Evolutionary conservation across 2,113 vertebrate genomes (phyloP).

Genomic region (Sterna hirundo): DNA sequence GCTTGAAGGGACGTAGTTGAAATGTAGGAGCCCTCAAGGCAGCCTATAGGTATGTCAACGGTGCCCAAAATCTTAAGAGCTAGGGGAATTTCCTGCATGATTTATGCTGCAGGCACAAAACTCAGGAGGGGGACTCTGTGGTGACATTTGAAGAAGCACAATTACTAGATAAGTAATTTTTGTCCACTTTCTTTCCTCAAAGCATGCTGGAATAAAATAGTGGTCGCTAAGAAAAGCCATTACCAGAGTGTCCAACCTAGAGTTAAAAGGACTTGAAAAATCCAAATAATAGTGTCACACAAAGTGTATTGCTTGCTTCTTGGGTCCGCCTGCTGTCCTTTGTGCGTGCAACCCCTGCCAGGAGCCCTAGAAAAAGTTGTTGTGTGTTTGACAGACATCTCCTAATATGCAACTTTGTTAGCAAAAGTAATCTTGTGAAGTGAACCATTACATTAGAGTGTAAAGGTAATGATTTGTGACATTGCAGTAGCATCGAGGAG

Average conservation of each 20-base stretch:
- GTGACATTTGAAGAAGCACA: neutral
- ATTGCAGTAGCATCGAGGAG: neutral
- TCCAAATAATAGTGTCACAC: neutral
- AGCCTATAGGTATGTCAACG: neutral
- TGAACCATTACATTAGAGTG: neutral
- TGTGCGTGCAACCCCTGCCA: neutral
- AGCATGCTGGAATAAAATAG: neutral
- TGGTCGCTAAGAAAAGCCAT: neutral
- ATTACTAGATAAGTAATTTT: neutral
- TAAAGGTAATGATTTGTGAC: neutral
- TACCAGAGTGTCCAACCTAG: neutral
- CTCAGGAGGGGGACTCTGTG: neutral
- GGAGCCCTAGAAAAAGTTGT: neutral
- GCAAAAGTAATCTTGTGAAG: neutral
- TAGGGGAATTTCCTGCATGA: neutral
- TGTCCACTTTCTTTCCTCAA: neutral
- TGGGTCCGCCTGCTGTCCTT: neutral
- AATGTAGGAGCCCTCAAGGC: conserved; percentile 8
- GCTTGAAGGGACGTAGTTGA: neutral
- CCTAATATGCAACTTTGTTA: neutral
- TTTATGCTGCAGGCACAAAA: conserved; percentile 1
- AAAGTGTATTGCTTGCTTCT: neutral
- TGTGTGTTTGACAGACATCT: neutral
- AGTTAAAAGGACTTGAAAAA: neutral
- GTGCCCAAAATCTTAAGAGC: neutral